Percentiles rank a stretch among this genome's conserved stretches.
These are phyloP conservation scores for Butorides virescens DNA, from an alignment of 2,113 vertebrate genomes.

Conservation along the genomic window DNA sequence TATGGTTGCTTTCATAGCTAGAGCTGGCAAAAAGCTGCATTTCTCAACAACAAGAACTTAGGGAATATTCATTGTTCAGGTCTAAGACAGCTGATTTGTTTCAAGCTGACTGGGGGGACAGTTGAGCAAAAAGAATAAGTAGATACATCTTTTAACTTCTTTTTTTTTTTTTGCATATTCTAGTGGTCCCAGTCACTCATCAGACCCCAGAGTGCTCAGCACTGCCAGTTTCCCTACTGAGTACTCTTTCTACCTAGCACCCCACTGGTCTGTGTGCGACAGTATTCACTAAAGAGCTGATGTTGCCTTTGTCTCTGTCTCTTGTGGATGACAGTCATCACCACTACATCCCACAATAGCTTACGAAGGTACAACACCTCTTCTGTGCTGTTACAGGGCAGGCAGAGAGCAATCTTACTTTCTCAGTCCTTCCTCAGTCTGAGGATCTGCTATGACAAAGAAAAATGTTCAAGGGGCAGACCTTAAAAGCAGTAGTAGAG, in stretches of 20 bases:
- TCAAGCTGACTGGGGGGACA: neutral
- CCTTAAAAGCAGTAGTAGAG: neutral
- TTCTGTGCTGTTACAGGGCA: neutral
- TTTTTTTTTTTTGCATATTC: neutral
- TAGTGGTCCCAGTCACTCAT: neutral
- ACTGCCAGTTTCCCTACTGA: neutral
- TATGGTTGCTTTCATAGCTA: neutral
- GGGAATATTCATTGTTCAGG: accelerated
- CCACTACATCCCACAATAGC: neutral
- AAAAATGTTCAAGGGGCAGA: neutral
- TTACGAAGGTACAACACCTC: neutral
- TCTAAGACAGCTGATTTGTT: neutral
- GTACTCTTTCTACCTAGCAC: neutral
- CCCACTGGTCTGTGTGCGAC: neutral
- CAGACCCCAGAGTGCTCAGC: neutral
- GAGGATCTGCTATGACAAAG: neutral
- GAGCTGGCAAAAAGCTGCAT: neutral
- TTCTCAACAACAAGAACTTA: neutral
- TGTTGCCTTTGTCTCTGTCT: neutral
- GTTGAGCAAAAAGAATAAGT: neutral
- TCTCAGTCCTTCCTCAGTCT: neutral
- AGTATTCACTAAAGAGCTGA: neutral
- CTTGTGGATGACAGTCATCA: neutral
- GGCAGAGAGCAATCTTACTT: neutral
- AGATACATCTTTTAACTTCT: neutral